Conservation (phyloP, 2,888 invertebrate genomes). For the Sclerodermus sp. region DNA sequence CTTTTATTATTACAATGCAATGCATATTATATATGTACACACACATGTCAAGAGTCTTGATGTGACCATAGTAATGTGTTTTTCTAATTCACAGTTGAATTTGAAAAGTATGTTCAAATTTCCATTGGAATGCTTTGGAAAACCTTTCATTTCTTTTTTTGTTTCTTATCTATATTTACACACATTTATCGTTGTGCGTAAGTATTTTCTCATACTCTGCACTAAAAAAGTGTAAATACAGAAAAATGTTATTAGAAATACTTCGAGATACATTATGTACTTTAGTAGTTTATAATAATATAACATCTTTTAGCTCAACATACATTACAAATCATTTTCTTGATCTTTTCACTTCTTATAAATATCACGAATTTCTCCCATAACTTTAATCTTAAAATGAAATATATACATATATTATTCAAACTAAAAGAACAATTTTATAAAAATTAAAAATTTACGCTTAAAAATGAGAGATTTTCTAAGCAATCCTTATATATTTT, state of each 20-base stretch:
- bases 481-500: constrained; percentile 36
- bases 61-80: constrained; percentile 38
- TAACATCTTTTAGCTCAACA: background rate
- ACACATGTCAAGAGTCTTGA: constrained; percentile 6
- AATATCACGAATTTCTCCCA: background rate
- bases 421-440: constrained; percentile 9
- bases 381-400: constrained; percentile 11
- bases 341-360: no score
- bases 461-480: constrained; percentile 38
- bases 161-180: background rate
- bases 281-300: background rate
- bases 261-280: constrained; percentile 3
- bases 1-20: constrained; percentile 42
- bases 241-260: constrained; percentile 6
- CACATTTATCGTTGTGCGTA: no score
- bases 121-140: constrained; percentile 43
- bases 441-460: constrained; percentile 12
- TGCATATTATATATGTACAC: constrained; percentile 2
- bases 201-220: no score
- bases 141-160: constrained; percentile 29
- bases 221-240: constrained; percentile 13
- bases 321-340: no score
- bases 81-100: constrained; percentile 25
- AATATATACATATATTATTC: no score
- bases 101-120: constrained; percentile 37